phyloP scores from a whole-genome alignment of 2,113 vertebrate species.

The Antechinus flavipes region DNA sequence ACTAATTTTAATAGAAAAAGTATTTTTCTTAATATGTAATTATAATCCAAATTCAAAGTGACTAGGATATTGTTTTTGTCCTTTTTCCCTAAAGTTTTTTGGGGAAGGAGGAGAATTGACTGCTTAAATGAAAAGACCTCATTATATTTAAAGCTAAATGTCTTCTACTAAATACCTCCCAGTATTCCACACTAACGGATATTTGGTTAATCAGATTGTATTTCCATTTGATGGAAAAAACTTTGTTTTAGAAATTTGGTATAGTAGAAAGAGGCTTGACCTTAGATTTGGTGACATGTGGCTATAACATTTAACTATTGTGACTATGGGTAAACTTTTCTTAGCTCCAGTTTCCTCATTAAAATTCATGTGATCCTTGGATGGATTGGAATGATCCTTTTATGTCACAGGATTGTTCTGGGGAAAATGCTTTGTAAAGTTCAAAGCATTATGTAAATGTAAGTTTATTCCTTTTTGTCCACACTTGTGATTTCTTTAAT shows the following conservation, averaged over 20 bases:
- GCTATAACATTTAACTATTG: not conserved
- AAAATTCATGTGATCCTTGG: not conserved
- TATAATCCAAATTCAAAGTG: slow-evolving; percentile 8
- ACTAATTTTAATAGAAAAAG: not conserved
- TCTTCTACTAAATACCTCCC: slow-evolving; percentile 17
- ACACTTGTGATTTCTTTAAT: not conserved
- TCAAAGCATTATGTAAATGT: not conserved
- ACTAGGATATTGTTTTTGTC: not conserved
- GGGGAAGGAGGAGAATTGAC: not conserved
- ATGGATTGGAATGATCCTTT: not conserved
- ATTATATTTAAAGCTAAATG: slow-evolving; percentile 21
- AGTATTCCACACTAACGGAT: slow-evolving; percentile 5
- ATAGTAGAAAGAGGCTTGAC: not conserved
- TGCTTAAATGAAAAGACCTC: slow-evolving; percentile 13
- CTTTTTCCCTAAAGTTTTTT: not conserved
- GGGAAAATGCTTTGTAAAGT: not conserved
- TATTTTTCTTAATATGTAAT: not conserved
- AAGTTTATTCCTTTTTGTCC: not conserved
- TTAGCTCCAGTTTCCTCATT: not conserved
- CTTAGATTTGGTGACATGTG: not conserved
- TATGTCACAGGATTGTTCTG: not conserved
- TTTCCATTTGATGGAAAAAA: slow-evolving; percentile 41
- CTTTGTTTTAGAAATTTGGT: slow-evolving; percentile 7
- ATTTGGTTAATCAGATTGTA: not conserved
- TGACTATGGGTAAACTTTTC: not conserved